Evolutionary conservation across 2,797 vertebrate genomes (phyloP).

Genomic region (Malacoraja senta): DNA sequence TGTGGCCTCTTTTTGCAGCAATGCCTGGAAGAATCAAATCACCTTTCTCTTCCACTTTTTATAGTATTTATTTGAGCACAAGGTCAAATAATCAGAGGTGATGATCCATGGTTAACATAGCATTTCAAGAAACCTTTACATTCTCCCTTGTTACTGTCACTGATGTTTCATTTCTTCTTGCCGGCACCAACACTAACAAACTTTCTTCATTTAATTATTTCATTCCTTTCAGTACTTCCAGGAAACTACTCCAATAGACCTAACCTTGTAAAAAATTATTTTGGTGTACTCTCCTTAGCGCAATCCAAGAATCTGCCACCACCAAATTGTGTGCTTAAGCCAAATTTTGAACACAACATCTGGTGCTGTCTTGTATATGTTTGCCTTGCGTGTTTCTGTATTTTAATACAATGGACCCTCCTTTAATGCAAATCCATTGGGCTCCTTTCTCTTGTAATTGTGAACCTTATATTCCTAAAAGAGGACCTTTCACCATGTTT

Average conservation of each 20-base stretch:
- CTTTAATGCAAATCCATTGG: not conserved
- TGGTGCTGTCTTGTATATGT: constrained; percentile 98
- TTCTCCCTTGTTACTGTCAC: constrained; percentile 48
- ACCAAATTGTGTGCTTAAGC: constrained; percentile 96
- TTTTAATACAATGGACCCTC: too few relatives aligned
- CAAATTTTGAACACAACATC: constrained; percentile 93
- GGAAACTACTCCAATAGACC: constrained; percentile 92
- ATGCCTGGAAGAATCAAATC: too few relatives aligned
- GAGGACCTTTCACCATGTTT: not conserved
- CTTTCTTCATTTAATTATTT: constrained; percentile 99
- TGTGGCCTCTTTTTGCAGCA: too few relatives aligned
- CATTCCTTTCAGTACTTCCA: constrained; percentile 97
- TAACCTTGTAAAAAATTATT: constrained; percentile 90
- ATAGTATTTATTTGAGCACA: constrained; percentile 17
- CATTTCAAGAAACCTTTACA: not conserved
- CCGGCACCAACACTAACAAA: constrained; percentile 83
- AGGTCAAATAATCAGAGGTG: constrained; percentile 9
- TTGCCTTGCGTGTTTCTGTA: constrained; percentile 49
- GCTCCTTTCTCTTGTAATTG: not conserved
- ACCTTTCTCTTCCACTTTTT: not conserved
- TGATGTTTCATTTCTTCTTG: constrained; percentile 96
- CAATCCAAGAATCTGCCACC: constrained; percentile 94
- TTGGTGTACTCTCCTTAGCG: constrained; percentile 96
- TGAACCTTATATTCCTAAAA: not conserved
- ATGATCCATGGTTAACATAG: not conserved